phyloP scores from a whole-genome alignment of 1,140 invertebrate genomes.

The Phocides pigmalion region DNA sequence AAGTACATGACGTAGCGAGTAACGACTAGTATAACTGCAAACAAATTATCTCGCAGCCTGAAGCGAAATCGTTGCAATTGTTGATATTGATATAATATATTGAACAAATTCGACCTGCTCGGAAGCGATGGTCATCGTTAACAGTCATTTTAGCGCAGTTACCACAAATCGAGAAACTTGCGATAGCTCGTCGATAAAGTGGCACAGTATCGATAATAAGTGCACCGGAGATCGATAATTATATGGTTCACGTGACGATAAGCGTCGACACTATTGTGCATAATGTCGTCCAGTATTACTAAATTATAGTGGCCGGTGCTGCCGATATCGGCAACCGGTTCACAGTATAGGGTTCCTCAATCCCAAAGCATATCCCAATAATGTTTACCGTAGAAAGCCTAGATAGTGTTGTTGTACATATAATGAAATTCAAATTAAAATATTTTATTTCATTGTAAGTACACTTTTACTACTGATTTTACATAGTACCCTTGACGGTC shows the following conservation, averaged over 20 bases:
- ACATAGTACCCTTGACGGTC: too few relatives aligned
- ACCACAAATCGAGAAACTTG: conserved; percentile 65
- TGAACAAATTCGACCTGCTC: conserved; percentile 58
- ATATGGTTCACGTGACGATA: conserved; percentile 64
- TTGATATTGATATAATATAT: conserved; percentile 31
- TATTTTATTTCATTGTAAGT: too few relatives aligned
- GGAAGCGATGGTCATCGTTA: conserved; percentile 54
- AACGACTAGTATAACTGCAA: too few relatives aligned
- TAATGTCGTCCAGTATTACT: conserved; percentile 70
- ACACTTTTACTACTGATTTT: too few relatives aligned
- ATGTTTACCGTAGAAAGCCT: too few relatives aligned
- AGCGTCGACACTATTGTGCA: conserved; percentile 68
- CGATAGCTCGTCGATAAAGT: conserved; percentile 55
- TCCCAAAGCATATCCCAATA: conserved; percentile 20
- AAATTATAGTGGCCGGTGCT: conserved; percentile 61
- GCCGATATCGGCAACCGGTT: conserved; percentile 47
- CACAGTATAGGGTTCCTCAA: conserved; percentile 32
- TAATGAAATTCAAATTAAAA: too few relatives aligned
- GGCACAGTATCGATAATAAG: conserved; percentile 58
- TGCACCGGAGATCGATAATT: conserved; percentile 64
- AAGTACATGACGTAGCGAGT: background rate
- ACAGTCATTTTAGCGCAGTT: conserved; percentile 68
- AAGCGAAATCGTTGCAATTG: conserved; percentile 44
- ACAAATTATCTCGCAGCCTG: background rate
- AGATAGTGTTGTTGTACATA: too few relatives aligned